Percentiles rank a stretch among this genome's conserved stretches.
Evolutionary conservation across 2,113 vertebrate genomes (phyloP).

Genomic region (Cygnus atratus): DNA sequence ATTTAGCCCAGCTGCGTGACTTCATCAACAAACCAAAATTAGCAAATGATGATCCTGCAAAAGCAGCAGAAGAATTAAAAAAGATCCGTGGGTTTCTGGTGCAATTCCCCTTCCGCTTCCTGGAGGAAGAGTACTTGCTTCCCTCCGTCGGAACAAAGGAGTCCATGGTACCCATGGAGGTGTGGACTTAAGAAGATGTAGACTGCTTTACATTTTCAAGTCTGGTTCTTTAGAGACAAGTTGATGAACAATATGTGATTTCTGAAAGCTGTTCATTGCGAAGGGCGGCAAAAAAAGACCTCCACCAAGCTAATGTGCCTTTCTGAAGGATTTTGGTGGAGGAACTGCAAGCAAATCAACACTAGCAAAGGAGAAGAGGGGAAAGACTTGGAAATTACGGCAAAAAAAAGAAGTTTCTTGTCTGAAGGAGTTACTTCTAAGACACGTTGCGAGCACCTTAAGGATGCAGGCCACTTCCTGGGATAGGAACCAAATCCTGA

Average conservation of each 20-base stretch:
- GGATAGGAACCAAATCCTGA: not conserved
- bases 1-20: constrained; percentile 83
- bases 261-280: not conserved
- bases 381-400: not conserved
- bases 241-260: not conserved
- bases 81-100: constrained; percentile 95
- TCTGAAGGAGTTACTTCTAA: not conserved
- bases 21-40: constrained; percentile 84
- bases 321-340: constrained; percentile 24
- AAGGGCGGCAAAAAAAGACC: not conserved
- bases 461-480: constrained; percentile 23
- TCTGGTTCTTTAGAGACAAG: not conserved
- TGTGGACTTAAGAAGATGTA: constrained; percentile 87
- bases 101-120: constrained; percentile 93
- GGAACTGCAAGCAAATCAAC: not conserved
- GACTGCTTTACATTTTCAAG: not conserved
- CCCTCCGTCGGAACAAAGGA: constrained; percentile 94
- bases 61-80: constrained; percentile 89
- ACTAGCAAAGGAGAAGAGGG: not conserved
- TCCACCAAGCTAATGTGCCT: not conserved
- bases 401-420: not conserved
- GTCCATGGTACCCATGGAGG: constrained; percentile 94
- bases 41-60: constrained; percentile 82
- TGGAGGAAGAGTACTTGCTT: constrained; percentile 88
- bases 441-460: not conserved